Conservation (phyloP, 2,113 vertebrate species). For the Hiodon tergisus region DNA sequence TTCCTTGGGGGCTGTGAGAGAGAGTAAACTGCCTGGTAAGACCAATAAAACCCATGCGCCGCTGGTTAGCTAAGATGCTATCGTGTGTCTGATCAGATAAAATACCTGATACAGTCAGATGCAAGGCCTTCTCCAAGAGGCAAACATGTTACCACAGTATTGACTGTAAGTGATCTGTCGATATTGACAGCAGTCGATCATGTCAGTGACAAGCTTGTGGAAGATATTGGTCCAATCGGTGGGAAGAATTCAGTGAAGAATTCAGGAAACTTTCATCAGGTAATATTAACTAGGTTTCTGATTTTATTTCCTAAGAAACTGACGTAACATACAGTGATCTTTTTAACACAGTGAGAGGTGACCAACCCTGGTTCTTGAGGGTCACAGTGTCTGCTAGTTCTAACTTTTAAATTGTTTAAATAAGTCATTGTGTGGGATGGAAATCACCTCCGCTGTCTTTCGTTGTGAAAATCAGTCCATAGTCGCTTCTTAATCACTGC, state of each 20-base stretch:
- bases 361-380: no score
- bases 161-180: not conserved
- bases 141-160: conserved; percentile 12
- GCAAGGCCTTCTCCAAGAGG: not conserved
- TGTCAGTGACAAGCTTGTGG: not conserved
- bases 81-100: conserved; percentile 10
- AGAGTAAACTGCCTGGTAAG: conserved; percentile 1
- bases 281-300: no score
- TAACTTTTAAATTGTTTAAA: no score
- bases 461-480: no score
- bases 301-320: no score
- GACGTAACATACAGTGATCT: no score
- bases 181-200: conserved; percentile 4
- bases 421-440: no score
- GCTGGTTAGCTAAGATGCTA: conserved; percentile 5
- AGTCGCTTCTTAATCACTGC: no score
- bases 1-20: not conserved
- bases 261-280: no score
- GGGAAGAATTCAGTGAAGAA: not conserved
- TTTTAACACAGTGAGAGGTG: no score
- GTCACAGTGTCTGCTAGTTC: no score
- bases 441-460: no score
- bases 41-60: conserved; percentile 6
- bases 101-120: conserved; percentile 5
- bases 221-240: not conserved